phyloP scores from a whole-genome alignment of 2,888 invertebrate species.

The Drosophila hawaiiensis region DNA sequence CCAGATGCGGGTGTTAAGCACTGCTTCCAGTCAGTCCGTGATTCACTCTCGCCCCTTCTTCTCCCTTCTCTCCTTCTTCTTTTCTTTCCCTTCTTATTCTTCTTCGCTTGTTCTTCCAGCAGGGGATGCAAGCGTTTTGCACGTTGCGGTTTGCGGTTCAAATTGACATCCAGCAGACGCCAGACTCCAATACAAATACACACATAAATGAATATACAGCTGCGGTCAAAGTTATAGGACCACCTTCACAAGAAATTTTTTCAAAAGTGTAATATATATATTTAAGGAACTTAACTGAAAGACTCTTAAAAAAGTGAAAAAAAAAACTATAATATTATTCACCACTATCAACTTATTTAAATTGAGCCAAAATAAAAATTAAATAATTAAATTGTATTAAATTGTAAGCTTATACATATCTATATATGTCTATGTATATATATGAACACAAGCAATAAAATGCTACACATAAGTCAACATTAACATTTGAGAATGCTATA shows the following conservation, averaged over 20 bases:
- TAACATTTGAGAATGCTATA: too few relatives aligned
- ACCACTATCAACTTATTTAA: neutral
- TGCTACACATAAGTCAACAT: too few relatives aligned
- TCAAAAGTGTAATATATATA: neutral
- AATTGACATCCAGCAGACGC: conserved; percentile 80
- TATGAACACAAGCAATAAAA: too few relatives aligned
- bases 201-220: neutral
- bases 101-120: neutral
- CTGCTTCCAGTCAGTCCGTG: conserved; percentile 26
- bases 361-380: neutral
- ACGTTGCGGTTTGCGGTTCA: conserved; percentile 62
- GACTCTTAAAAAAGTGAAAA: neutral
- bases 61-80: neutral
- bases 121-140: conserved; percentile 16
- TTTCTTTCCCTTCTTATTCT: neutral
- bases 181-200: conserved; percentile 36
- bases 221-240: neutral
- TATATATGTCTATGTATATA: too few relatives aligned
- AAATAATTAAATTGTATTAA: too few relatives aligned
- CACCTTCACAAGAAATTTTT: neutral
- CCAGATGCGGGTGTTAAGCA: conserved; percentile 68
- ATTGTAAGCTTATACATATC: neutral
- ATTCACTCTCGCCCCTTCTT: conserved; percentile 17
- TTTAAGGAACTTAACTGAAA: neutral
- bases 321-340: neutral